Percentiles rank a stretch among this genome's conserved stretches.
phyloP scores from a whole-genome alignment of 2,888 invertebrate genomes.

The Trileptium ribeirensis region DNA sequence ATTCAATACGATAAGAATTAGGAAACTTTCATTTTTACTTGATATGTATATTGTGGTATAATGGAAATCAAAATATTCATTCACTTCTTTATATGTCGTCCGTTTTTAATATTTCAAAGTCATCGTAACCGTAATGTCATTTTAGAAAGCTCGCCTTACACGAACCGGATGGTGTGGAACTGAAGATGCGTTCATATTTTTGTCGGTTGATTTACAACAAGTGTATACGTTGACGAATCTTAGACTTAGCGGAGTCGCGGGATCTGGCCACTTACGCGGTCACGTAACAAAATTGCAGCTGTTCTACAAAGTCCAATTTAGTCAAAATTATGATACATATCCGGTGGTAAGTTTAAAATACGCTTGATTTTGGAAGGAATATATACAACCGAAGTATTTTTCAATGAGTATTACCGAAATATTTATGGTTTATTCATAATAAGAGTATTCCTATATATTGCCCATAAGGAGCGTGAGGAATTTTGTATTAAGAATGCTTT shows the following conservation, averaged over 20 bases:
- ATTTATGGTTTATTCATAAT: no score
- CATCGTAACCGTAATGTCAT: no score
- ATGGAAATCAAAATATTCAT: no score
- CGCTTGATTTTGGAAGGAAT: constrained; percentile 4
- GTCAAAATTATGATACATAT: constrained; percentile 88
- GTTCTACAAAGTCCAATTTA: constrained; percentile 89
- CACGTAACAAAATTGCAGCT: constrained; percentile 90
- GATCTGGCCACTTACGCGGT: constrained; percentile 57
- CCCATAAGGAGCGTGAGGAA: no score
- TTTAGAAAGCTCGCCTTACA: constrained; percentile 41
- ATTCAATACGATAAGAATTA: no score
- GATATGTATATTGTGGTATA: no score
- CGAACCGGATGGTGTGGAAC: constrained; percentile 61
- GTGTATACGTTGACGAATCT: constrained; percentile 64
- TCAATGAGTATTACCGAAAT: neutral
- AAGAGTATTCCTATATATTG: no score
- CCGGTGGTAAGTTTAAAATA: constrained; percentile 66
- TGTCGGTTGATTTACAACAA: constrained; percentile 85
- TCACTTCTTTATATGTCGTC: no score
- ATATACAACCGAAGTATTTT: neutral
- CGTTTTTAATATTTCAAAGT: no score
- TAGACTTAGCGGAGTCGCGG: constrained; percentile 48
- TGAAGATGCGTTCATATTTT: constrained; percentile 82
- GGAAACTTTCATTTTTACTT: no score
- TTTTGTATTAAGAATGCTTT: no score